A percentile compares a stretch with the other conserved stretches of the same genome.
Evolutionary conservation across 2,113 vertebrate species (phyloP).

Genomic region (Podarcis muralis): DNA sequence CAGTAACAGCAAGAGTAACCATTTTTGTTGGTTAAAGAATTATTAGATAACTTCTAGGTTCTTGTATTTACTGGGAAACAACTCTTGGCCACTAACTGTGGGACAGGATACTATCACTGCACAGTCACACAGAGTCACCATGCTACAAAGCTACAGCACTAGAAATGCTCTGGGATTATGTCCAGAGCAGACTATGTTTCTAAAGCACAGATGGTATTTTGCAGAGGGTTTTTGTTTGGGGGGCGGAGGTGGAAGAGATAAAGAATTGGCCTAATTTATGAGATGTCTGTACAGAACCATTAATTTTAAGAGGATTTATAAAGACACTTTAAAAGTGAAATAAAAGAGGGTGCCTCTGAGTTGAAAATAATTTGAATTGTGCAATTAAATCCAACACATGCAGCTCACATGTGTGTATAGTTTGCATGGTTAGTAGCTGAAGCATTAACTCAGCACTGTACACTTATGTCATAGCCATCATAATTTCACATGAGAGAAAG

Average conservation of each 20-base stretch:
- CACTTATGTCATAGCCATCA: not conserved
- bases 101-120: not conserved
- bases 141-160: not conserved
- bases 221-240: constrained; percentile 28
- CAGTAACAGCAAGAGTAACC: not conserved
- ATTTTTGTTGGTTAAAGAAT: not conserved
- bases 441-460: not conserved
- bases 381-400: not conserved
- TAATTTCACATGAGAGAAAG: not conserved
- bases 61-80: not conserved
- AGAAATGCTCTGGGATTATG: constrained; percentile 31
- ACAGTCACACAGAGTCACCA: not conserved
- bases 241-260: not conserved
- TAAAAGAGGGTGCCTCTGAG: not conserved
- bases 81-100: too few relatives aligned
- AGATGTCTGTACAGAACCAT: constrained; percentile 46
- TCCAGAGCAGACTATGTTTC: constrained; percentile 59
- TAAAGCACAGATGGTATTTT: constrained; percentile 60
- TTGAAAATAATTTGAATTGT: not conserved
- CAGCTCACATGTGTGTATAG: not conserved
- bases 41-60: not conserved
- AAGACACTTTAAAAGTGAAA: not conserved
- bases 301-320: not conserved
- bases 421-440: not conserved
- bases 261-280: constrained; percentile 62